Conservation (phyloP, 2,113 vertebrate species). For the Dinomys branickii region DNA sequence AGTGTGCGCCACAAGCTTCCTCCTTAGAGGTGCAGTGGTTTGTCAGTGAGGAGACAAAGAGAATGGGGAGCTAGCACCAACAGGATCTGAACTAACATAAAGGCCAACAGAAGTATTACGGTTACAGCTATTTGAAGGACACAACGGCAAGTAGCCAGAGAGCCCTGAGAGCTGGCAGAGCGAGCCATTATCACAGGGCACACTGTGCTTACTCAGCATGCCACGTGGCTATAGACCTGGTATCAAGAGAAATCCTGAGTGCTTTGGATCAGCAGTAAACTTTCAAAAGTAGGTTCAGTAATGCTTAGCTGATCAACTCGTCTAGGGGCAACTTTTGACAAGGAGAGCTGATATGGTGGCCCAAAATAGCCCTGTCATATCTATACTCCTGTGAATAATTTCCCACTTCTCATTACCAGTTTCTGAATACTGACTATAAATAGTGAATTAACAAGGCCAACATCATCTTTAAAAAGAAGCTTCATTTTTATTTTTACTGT, state of each 20-base stretch:
- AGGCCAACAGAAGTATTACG: neutral
- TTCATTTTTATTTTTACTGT: neutral
- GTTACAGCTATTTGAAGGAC: neutral
- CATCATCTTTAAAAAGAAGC: neutral
- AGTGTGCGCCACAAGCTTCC: neutral
- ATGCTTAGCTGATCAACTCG: neutral
- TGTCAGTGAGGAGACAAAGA: neutral
- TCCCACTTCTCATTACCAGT: neutral
- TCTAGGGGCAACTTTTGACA: neutral
- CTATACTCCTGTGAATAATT: neutral
- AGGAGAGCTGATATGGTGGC: neutral
- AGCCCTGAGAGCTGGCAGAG: neutral
- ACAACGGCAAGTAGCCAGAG: neutral
- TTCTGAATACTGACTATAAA: slow-evolving; percentile 2
- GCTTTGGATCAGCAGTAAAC: neutral
- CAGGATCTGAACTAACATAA: neutral
- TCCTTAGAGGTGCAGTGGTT: neutral
- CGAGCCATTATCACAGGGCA: neutral
- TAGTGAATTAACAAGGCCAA: neutral
- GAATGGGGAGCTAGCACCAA: neutral
- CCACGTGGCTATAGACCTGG: neutral
- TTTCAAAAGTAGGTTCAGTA: neutral
- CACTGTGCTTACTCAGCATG: neutral
- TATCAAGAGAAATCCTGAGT: neutral
- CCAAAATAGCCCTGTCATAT: neutral